Conservation (phyloP, 2,888 invertebrate genomes). For the Acleris holmiana region DNA sequence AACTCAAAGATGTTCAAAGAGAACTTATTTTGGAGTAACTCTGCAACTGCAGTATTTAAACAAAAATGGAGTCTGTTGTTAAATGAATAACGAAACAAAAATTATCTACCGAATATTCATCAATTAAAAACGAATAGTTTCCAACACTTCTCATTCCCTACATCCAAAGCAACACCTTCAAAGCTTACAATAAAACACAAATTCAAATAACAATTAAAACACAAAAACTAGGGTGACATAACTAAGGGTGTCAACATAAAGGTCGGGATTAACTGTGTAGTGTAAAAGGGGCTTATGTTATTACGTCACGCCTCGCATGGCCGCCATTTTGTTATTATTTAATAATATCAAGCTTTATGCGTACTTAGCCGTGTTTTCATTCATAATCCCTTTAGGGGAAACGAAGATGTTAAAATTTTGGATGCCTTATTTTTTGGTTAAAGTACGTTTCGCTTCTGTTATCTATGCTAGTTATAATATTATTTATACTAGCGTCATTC, state of each 20-base stretch:
- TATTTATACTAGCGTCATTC: too few relatives aligned
- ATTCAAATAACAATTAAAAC: slow-evolving; percentile 7
- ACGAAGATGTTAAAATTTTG: slow-evolving; percentile 7
- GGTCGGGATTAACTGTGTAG: slow-evolving; percentile 67
- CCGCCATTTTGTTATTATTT: slow-evolving; percentile 40
- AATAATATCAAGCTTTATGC: slow-evolving; percentile 31
- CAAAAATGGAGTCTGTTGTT: not conserved
- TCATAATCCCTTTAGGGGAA: slow-evolving; percentile 31
- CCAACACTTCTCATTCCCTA: slow-evolving; percentile 4
- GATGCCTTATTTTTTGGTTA: not conserved
- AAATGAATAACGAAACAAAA: not conserved
- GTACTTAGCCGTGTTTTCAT: slow-evolving; percentile 30
- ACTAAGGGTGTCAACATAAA: slow-evolving; percentile 69
- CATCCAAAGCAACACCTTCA: slow-evolving; percentile 48
- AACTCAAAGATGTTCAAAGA: too few relatives aligned
- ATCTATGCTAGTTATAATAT: too few relatives aligned
- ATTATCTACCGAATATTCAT: slow-evolving; percentile 6
- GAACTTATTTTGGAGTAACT: too few relatives aligned
- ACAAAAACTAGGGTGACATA: slow-evolving; percentile 57
- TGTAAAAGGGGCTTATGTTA: slow-evolving; percentile 73
- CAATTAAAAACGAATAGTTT: slow-evolving; percentile 24
- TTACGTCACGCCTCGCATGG: slow-evolving; percentile 73
- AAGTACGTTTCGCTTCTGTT: too few relatives aligned
- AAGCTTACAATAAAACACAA: not conserved
- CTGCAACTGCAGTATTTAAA: too few relatives aligned